Evolutionary conservation across 2,797 vertebrate species (phyloP).

Genomic region (Pantherophis alleghaniensis): DNA sequence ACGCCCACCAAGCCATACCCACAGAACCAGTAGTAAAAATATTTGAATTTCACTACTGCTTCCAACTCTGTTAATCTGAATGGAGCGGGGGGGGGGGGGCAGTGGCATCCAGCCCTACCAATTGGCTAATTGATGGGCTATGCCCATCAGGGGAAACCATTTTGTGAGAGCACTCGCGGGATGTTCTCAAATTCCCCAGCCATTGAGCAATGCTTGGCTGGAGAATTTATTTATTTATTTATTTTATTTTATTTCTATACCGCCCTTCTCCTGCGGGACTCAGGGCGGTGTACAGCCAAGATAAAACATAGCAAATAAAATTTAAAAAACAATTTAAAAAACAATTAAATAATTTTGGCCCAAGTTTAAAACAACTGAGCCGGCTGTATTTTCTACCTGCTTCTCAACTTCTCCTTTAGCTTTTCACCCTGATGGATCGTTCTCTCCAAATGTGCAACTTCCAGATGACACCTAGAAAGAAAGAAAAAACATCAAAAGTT

Average conservation of each 20-base stretch:
- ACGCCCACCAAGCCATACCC: too few species aligned
- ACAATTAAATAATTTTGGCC: too few species aligned
- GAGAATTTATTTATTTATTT: not conserved
- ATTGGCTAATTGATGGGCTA: not conserved
- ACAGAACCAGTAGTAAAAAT: too few species aligned
- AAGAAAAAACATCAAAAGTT: not conserved
- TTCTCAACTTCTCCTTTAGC: not conserved
- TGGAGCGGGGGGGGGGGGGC: not conserved
- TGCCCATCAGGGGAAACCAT: not conserved
- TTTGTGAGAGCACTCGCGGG: not conserved
- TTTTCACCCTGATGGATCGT: not conserved
- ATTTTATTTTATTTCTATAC: too few species aligned
- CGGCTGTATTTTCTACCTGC: not conserved
- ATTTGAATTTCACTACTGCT: too few species aligned
- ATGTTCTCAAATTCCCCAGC: not conserved
- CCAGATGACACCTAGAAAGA: rapidly evolving
- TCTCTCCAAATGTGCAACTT: not conserved
- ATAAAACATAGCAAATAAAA: too few species aligned
- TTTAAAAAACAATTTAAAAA: too few species aligned
- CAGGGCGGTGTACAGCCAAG: too few species aligned
- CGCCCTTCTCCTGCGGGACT: too few species aligned
- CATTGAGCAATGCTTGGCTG: not conserved
- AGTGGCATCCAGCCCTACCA: not conserved
- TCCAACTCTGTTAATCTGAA: not conserved
- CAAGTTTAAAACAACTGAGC: too few species aligned